Percentiles rank a stretch among this genome's conserved stretches.
Conservation (phyloP, 2,113 vertebrate genomes). For the Myodes glareolus region DNA sequence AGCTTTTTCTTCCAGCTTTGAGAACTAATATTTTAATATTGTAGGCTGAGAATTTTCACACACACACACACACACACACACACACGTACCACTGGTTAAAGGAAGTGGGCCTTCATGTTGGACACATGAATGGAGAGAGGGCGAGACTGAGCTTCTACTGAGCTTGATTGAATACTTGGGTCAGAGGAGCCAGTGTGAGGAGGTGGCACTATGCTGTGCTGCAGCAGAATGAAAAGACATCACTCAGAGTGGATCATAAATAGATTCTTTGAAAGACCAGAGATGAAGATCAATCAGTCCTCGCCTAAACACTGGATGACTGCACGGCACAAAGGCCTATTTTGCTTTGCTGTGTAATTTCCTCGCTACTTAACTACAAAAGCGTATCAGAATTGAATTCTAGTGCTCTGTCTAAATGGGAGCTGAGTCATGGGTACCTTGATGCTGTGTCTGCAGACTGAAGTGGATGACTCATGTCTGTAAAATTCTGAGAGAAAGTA, state of each 20-base stretch:
- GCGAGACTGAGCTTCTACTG: neutral
- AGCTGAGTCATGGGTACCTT: slow-evolving; percentile 88
- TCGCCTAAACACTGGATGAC: slow-evolving; percentile 72
- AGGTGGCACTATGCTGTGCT: rapidly evolving
- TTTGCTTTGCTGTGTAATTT: slow-evolving; percentile 76
- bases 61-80: neutral
- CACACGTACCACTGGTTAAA: neutral
- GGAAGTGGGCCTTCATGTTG: neutral
- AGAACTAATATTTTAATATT: slow-evolving; percentile 24
- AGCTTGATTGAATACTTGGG: neutral
- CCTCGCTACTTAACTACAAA: slow-evolving; percentile 75
- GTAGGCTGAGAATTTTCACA: neutral
- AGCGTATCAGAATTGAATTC: slow-evolving; percentile 78
- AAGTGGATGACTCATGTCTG: slow-evolving; percentile 89
- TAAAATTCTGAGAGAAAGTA: slow-evolving; percentile 89
- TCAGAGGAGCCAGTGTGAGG: neutral
- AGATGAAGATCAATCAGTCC: slow-evolving; percentile 30
- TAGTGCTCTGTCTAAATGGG: slow-evolving; percentile 84
- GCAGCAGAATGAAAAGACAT: neutral
- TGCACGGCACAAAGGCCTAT: slow-evolving; percentile 60
- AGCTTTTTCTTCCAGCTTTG: slow-evolving; percentile 16
- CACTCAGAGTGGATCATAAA: neutral
- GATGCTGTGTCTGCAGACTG: slow-evolving; percentile 86
- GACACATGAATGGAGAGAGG: neutral
- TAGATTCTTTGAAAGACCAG: slow-evolving; percentile 49